Percentiles rank a stretch among this genome's conserved stretches.
These are phyloP conservation scores for Lochmaea crataegi DNA, from an alignment of 2,888 invertebrate genomes.

Conservation along the genomic window DNA sequence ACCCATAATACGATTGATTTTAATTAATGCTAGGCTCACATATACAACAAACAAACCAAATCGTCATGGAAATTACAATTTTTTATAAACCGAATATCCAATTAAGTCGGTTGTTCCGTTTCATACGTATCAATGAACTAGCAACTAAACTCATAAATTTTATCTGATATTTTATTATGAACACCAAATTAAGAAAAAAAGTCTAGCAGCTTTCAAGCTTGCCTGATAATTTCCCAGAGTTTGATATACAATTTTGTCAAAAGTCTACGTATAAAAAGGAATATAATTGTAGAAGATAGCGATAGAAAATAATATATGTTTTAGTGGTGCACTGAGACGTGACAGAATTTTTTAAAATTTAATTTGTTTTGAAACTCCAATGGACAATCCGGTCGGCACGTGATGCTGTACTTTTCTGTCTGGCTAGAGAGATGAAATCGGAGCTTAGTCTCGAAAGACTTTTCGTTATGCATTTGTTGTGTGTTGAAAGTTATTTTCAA, in stretches of 20 bases:
- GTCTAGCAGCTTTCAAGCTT: no score
- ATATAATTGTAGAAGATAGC: not conserved
- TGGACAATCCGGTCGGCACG: slow-evolving; percentile 24
- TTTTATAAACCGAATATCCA: no score
- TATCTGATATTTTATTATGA: no score
- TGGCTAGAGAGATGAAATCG: slow-evolving; percentile 25
- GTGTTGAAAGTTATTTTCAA: slow-evolving; percentile 3
- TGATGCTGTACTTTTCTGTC: slow-evolving; percentile 25
- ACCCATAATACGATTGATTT: no score
- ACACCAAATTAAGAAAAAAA: no score
- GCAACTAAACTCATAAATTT: no score
- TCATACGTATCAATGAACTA: no score
- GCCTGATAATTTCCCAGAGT: no score
- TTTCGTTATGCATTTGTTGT: slow-evolving; percentile 4
- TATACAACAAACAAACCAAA: no score
- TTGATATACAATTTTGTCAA: not conserved
- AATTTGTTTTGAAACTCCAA: slow-evolving; percentile 35
- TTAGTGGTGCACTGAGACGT: slow-evolving; percentile 31
- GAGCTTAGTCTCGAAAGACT: slow-evolving; percentile 9
- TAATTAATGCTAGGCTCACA: no score
- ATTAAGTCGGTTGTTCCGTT: no score
- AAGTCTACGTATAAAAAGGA: not conserved
- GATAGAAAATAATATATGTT: slow-evolving; percentile 10
- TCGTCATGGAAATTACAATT: no score
- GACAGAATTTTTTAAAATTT: slow-evolving; percentile 32